phyloP scores from a whole-genome alignment of 2,888 invertebrate genomes.

The Patella ulyssiponensis region DNA sequence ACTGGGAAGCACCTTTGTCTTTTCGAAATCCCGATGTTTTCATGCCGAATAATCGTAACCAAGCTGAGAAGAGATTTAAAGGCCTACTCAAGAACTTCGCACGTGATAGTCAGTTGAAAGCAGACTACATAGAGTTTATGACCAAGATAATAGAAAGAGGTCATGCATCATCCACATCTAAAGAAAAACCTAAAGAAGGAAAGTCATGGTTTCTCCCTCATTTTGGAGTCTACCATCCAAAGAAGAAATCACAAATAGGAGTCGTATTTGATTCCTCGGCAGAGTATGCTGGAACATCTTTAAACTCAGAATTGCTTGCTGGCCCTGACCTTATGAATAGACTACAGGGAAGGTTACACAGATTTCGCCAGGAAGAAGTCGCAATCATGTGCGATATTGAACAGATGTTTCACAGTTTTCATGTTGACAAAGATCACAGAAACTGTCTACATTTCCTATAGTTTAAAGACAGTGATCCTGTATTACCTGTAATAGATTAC shows the following conservation, averaged over 20 bases:
- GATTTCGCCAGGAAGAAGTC: constrained; percentile 26
- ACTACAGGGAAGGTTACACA: constrained; percentile 23
- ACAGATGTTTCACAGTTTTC: constrained; percentile 28
- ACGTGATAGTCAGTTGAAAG: not conserved
- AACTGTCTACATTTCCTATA: constrained; percentile 42
- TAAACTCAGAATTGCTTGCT: constrained; percentile 26
- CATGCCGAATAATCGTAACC: not conserved
- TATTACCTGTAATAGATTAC: constrained; percentile 36
- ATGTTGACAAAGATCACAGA: constrained; percentile 25
- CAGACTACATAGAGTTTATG: constrained; percentile 1
- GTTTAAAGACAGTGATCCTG: constrained; percentile 39
- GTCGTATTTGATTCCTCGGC: constrained; percentile 29
- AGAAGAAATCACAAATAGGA: constrained; percentile 8
- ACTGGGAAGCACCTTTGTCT: not conserved
- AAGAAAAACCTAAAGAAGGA: not conserved
- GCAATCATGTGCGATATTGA: constrained; percentile 27
- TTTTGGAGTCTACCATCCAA: not conserved
- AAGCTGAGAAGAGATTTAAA: constrained; percentile 1
- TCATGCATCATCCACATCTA: not conserved
- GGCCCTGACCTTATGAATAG: constrained; percentile 31
- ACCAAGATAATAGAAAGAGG: not conserved
- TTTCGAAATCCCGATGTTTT: not conserved
- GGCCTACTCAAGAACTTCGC: not conserved
- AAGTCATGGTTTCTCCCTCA: not conserved
- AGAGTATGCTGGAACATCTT: constrained; percentile 20